phyloP scores from a whole-genome alignment of 2,797 vertebrate genomes.

The Allochrocebus solatus region DNA sequence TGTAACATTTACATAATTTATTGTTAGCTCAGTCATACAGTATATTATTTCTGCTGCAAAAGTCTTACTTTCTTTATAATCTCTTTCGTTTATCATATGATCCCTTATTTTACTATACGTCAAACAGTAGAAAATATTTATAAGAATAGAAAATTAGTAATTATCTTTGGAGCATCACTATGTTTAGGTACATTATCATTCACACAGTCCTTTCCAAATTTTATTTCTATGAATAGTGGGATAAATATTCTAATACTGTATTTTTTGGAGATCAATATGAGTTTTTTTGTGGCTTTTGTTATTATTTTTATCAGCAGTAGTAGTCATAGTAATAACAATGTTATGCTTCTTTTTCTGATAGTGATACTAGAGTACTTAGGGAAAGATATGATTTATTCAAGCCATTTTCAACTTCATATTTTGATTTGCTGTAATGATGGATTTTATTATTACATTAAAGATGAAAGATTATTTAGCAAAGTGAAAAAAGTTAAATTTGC shows the following conservation, averaged over 20 bases:
- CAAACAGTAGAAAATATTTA: not conserved
- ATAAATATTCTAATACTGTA: not conserved
- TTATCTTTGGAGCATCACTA: not conserved
- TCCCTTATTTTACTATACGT: not conserved
- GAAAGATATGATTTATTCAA: not conserved
- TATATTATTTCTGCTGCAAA: not conserved
- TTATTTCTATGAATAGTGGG: not conserved
- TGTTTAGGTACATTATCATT: not conserved
- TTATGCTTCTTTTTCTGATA: not conserved
- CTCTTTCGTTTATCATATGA: not conserved
- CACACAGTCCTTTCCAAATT: not conserved
- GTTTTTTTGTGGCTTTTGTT: not conserved
- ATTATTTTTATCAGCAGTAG: not conserved
- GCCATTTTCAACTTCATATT: not conserved
- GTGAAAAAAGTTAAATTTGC: not conserved
- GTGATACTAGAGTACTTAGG: not conserved
- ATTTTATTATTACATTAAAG: not conserved
- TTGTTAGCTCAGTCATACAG: not conserved
- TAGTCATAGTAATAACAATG: not conserved
- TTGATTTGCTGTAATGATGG: not conserved
- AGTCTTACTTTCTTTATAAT: not conserved
- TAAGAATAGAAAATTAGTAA: not conserved
- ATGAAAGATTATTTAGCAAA: not conserved
- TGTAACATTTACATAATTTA: not conserved
- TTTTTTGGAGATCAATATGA: not conserved